Evolutionary conservation across 2,888 invertebrate genomes (phyloP).

Genomic region (Drosophila maculinotata): DNA sequence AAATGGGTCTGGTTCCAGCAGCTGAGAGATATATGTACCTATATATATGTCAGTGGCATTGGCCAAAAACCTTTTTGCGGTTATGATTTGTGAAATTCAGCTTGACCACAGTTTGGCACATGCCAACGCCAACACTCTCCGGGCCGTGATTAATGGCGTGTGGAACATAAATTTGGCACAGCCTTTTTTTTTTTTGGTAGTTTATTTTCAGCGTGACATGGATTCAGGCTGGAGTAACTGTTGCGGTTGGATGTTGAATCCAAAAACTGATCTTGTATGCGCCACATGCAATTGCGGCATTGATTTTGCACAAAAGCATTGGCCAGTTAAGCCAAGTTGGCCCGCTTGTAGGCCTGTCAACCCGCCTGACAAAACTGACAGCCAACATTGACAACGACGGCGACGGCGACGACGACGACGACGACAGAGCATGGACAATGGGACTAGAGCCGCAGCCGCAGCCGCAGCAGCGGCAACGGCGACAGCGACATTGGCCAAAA

Average conservation of each 20-base stretch:
- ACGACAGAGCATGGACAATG: conserved; percentile 41
- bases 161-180: conserved; percentile 69
- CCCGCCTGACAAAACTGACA: conserved; percentile 77
- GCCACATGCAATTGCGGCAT: conserved; percentile 45
- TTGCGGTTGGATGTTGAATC: conserved; percentile 25
- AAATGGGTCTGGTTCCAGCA: conserved; percentile 36
- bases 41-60: conserved; percentile 59
- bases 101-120: conserved; percentile 45
- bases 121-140: conserved; percentile 53
- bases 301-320: conserved; percentile 52
- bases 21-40: conserved; percentile 1
- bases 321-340: conserved; percentile 66
- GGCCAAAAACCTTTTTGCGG: conserved; percentile 61
- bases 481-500: conserved; percentile 51
- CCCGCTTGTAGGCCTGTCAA: conserved; percentile 74
- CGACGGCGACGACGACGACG: conserved; percentile 34
- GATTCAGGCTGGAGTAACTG: conserved; percentile 1
- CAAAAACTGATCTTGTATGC: conserved; percentile 57
- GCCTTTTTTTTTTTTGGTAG: conserved; percentile 3
- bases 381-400: conserved; percentile 75
- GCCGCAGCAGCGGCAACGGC: conserved; percentile 11
- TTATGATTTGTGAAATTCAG: conserved; percentile 70
- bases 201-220: neutral
- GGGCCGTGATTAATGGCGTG: conserved; percentile 69
- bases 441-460: conserved; percentile 11